Base-by-base conservation (phyloP, 1,140 invertebrate genomes). In the Conopomorpha cramerella region DNA sequence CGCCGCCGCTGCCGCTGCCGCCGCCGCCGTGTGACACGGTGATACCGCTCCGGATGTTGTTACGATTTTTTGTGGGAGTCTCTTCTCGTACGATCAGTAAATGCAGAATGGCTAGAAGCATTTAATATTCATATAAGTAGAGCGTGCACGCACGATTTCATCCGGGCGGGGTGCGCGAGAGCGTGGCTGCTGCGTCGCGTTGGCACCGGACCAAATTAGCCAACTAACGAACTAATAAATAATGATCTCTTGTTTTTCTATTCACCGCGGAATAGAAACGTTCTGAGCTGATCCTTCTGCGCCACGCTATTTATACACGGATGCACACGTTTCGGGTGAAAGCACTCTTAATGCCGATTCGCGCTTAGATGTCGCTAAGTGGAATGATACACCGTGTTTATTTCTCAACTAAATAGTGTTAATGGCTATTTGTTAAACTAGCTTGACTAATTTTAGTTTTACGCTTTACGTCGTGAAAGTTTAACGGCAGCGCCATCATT, bases 231-330 rank as follows among this genome's bases (percentile, higher is more conserved):
- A 71, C 63, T 71, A 72, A 74, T 74, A 74, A 74, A 74, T 74
- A 70, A 72, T 68, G 57, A 63, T 74, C 67, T 72, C 64, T 74
- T 74, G 63, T 74, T 74, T 74, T 74, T 74, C 70, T 72, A 70
- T 66, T 67, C 63, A 49, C 45, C 48, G 51, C 51, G 53, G 55
- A 66, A 74, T 74, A 71, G 66, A 68, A 63, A 55, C 60, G 60
- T 59, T 51, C 42, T 49, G 50, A 59, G 61, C 59, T 65, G n/a
- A n/a, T n/a, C 59, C 39, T n/a, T n/a, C 43, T 62, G 61, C 61
- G 58, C 35, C 49, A 42, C 30, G 38, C 60, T 71, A 74, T 71
- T 70, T 66, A 61, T 68, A 68, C 51, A 46, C 41, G 48, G 64
- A 61, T 68, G 66, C 64, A 67, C 53, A 54, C 48, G 62, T 47